These are phyloP conservation scores for Peromyscus polionotus DNA, from an alignment of 2,113 vertebrate genomes.

Conservation along the genomic window DNA sequence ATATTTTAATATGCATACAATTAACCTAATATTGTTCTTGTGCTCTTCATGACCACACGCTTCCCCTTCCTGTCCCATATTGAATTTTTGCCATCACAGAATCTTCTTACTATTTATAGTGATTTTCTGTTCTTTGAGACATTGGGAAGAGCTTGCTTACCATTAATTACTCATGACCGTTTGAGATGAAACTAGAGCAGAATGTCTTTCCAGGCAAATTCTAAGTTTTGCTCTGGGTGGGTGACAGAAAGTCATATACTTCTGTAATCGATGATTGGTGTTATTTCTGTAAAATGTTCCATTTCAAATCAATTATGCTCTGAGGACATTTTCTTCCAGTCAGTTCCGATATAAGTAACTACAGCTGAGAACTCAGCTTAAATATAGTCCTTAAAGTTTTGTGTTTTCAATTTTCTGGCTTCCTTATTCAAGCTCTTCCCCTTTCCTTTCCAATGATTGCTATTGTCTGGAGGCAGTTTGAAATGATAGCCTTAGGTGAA, in stretches of 20 bases:
- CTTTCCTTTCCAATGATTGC: neutral
- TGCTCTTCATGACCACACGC: neutral
- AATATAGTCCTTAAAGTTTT: conserved; percentile 42
- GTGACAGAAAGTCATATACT: neutral
- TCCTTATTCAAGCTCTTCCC: neutral
- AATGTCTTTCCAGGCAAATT: neutral
- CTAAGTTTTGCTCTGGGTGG: neutral
- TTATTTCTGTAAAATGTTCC: conserved; percentile 46
- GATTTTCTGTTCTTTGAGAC: neutral
- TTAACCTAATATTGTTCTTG: neutral
- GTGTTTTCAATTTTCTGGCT: neutral
- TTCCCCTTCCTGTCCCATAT: neutral
- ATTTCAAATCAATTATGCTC: conserved; percentile 21
- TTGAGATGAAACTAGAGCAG: neutral
- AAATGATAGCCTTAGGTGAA: conserved; percentile 69
- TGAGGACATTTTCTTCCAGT: conserved; percentile 18
- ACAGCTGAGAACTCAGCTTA: conserved; percentile 31
- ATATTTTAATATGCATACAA: neutral
- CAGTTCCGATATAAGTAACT: neutral
- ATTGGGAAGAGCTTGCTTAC: neutral
- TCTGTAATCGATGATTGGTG: neutral
- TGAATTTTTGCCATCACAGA: neutral
- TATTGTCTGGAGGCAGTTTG: conserved; percentile 1
- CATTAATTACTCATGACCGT: neutral
- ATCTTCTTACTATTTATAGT: neutral